Conservation (phyloP, 2,113 vertebrate species). For the Struthidea cinerea region DNA sequence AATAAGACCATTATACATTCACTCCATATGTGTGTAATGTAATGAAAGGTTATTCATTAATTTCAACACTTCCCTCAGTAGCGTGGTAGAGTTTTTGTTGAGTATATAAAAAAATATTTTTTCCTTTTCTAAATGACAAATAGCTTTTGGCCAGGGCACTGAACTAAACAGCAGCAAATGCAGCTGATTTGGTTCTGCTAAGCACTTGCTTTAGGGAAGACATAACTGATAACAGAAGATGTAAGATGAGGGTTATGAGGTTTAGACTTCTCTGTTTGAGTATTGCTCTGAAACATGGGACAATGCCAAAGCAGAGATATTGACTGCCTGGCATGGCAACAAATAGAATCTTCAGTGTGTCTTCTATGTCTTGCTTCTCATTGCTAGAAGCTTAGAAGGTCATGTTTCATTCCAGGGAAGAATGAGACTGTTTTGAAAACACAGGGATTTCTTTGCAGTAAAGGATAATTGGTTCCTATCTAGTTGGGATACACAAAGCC, state of each 20-base stretch:
- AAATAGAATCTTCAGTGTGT: neutral
- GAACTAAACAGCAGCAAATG: neutral
- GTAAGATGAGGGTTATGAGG: neutral
- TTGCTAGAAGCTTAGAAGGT: neutral
- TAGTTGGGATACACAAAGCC: rapidly evolving
- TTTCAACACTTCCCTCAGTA: neutral
- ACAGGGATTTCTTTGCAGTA: neutral
- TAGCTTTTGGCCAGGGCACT: neutral
- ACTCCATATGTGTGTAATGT: neutral
- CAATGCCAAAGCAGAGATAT: neutral
- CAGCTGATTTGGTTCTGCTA: neutral
- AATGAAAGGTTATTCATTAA: neutral
- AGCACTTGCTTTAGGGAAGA: neutral
- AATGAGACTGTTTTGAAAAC: neutral
- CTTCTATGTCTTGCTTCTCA: neutral
- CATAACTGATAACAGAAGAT: neutral
- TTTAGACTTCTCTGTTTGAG: neutral
- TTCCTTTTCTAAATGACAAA: neutral
- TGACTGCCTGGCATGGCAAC: neutral
- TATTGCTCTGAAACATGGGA: neutral
- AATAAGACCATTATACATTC: neutral
- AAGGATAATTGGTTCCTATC: neutral
- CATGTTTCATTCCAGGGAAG: neutral
- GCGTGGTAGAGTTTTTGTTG: neutral
- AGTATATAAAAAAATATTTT: neutral